Evolutionary conservation across 2,888 invertebrate genomes (phyloP).

Genomic region (Rhingia campestris): DNA sequence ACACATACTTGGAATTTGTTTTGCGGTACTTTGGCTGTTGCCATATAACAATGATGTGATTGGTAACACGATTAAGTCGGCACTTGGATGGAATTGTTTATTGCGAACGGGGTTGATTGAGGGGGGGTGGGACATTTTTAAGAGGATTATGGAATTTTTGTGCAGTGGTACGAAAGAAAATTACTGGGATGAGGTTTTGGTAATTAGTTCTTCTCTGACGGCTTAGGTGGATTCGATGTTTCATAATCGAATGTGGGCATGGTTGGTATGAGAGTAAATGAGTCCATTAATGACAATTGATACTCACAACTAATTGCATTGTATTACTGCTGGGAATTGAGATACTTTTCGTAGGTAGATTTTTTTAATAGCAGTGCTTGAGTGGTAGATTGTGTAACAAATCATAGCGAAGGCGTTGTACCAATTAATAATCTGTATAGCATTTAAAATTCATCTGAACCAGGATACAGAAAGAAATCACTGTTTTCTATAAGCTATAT

Average conservation of each 20-base stretch:
- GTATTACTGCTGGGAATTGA: no score
- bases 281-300: no score
- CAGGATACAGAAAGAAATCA: no score
- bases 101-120: not conserved
- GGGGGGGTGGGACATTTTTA: not conserved
- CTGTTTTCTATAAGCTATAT: no score
- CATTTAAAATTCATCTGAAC: no score
- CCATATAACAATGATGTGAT: constrained; percentile 18
- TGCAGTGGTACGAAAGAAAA: not conserved
- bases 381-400: no score
- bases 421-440: no score
- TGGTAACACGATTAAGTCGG: constrained; percentile 26
- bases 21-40: not conserved
- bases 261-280: no score
- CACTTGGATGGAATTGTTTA: constrained; percentile 39
- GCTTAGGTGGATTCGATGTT: not conserved
- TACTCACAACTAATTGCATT: no score
- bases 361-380: no score
- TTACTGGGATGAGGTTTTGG: not conserved
- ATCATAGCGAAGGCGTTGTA: no score
- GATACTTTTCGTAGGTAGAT: no score
- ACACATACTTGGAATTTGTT: constrained; percentile 30
- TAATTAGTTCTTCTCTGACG: constrained; percentile 32
- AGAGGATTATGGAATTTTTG: constrained; percentile 9
- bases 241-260: not conserved